phyloP scores from a whole-genome alignment of 2,113 vertebrate species.

The Archilochus colubris region DNA sequence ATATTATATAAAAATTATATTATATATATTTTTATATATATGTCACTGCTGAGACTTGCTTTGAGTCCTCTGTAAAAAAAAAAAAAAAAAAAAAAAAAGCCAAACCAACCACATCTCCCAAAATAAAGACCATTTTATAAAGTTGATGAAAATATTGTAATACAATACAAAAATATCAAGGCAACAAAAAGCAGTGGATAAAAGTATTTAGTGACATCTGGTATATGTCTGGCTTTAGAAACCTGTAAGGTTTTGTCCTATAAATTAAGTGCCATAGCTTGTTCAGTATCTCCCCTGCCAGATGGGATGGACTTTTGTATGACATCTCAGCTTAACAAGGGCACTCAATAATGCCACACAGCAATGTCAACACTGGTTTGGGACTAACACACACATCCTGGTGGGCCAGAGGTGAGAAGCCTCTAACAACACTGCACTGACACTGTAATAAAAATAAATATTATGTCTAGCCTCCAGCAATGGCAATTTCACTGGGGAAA shows the following conservation, averaged over 20 bases:
- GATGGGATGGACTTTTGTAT: background rate
- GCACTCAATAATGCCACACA: background rate
- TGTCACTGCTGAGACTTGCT: background rate
- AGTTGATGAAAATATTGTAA: background rate
- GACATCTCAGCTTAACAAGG: conserved; percentile 40
- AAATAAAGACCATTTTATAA: background rate
- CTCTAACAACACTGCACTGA: conserved; percentile 24
- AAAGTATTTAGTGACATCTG: background rate
- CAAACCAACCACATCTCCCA: too few species aligned
- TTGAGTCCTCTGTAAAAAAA: background rate
- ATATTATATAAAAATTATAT: too few species aligned
- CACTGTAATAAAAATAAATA: conserved; percentile 64
- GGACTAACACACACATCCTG: conserved; percentile 25
- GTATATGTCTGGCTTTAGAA: background rate
- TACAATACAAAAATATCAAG: background rate
- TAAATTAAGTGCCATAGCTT: background rate
- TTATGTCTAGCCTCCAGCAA: conserved; percentile 42
- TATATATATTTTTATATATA: too few species aligned
- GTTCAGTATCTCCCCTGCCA: background rate
- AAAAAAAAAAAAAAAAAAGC: background rate
- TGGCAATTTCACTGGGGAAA: background rate
- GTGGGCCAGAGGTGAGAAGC: conserved; percentile 47
- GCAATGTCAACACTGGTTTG: conserved; percentile 14
- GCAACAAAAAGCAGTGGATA: background rate
- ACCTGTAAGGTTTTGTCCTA: background rate